These are phyloP conservation scores for Malacoraja senta DNA, from an alignment of 2,797 vertebrate genomes.

Conservation along the genomic window DNA sequence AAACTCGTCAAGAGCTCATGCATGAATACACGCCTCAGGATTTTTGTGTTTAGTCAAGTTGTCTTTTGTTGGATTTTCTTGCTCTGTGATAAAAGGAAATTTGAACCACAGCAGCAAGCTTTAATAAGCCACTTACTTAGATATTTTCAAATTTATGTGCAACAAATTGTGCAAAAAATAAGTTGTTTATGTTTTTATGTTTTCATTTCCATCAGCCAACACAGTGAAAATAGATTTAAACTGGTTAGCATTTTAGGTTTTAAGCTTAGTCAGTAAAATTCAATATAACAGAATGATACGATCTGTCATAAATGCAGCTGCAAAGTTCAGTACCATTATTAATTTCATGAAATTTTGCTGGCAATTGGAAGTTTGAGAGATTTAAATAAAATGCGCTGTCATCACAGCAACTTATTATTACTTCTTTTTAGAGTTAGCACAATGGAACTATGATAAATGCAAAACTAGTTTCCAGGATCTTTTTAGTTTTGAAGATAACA, in stretches of 20 bases:
- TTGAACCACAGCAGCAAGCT: background rate
- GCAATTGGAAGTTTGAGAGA: constrained; percentile 1
- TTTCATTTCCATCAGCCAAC: background rate
- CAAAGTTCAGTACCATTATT: background rate
- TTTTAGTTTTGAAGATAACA: background rate
- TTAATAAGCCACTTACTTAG: background rate
- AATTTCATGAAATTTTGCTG: constrained; percentile 2
- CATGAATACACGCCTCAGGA: background rate
- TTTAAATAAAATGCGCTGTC: background rate
- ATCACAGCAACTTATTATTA: background rate
- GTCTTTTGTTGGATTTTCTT: background rate
- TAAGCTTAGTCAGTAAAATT: constrained; percentile 1
- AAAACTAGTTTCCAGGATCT: background rate
- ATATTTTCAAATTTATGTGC: background rate
- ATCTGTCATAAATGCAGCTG: constrained; percentile 9
- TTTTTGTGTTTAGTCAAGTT: background rate
- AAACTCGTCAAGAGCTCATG: too few relatives aligned
- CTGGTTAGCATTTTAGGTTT: constrained; percentile 15
- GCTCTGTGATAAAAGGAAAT: background rate
- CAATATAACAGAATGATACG: constrained; percentile 4
- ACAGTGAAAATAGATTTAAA: background rate
- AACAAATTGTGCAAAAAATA: background rate
- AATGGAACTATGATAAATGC: background rate
- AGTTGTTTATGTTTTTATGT: background rate
- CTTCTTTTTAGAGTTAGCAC: background rate